Evolutionary conservation across 1,140 invertebrate genomes (phyloP), one percentile per base, ranked within the genome.

Genomic region (Trachymyrmex cornetzi): DNA sequence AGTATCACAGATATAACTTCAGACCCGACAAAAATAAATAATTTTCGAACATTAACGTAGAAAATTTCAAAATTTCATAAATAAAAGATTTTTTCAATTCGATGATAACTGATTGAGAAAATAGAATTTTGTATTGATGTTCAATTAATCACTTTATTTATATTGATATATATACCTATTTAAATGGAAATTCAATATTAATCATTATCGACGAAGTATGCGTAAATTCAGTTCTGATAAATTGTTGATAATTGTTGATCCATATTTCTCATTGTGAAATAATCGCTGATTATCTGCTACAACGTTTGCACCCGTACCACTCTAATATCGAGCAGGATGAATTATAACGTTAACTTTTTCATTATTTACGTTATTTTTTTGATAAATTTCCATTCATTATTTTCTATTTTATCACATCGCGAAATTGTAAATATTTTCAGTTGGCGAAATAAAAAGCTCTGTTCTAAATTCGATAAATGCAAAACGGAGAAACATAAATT

Each of bases 391-490:
- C 12, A 22, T 30, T 7, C 12, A 11, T 24, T 48, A 16, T 74
- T 61, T 61, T 16, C 38, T 14, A 63, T 84, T 61, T 75, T n/a
- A 24, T 59, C 4, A n/a, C 24, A 24, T 30, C 34, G 12, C 14
- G 2, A 61, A 19, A 55, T 30, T 84, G 38, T 75, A 50, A 82
- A 84, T 59, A 84, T 75, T 34, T 75, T 84, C 5, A 12, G 27
- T 48, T 22, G 19, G 14, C n/a, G 9, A 75, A 84, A 84, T 24
- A 84, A 84, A 82, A 84, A 84, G 38, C n/a, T 48, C 5, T 34
- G 4, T 74, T 84, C 69, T 75, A 84, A 74, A 84, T 84, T 38
- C 69, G 69, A 84, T 75, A 75, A 72, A 72, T 82, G 53, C 34
- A 72, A 82, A 82, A 24, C 50, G 14, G 80, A 61, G 55, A n/a